phyloP scores from a whole-genome alignment of 2,113 vertebrate species.

The Calypte anna region DNA sequence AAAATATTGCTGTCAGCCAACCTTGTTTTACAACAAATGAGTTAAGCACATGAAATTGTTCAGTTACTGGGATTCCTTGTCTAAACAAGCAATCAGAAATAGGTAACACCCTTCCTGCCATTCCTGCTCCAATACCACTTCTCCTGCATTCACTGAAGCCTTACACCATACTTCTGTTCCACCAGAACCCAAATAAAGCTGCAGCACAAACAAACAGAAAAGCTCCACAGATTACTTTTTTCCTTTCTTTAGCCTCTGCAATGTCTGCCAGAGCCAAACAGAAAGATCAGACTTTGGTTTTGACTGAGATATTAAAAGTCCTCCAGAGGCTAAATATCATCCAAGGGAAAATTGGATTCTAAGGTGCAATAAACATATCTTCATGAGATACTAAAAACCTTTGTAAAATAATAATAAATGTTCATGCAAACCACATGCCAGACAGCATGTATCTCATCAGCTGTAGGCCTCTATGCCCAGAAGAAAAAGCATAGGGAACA shows the following conservation, averaged over 20 bases:
- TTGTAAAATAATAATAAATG: slow-evolving; percentile 33
- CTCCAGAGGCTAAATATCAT: slow-evolving; percentile 43
- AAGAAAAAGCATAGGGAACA: neutral
- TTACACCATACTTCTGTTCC: neutral
- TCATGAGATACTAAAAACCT: slow-evolving; percentile 24
- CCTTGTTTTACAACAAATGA: slow-evolving; percentile 22
- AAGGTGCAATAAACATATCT: slow-evolving; percentile 48
- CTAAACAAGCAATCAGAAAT: neutral
- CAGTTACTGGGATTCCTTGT: neutral
- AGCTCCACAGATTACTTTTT: neutral
- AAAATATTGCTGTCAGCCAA: neutral
- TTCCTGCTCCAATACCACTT: neutral
- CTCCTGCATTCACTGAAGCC: neutral
- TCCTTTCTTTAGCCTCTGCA: neutral
- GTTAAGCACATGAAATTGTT: neutral
- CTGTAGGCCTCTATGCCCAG: neutral
- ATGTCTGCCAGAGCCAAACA: neutral
- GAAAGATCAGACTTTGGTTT: slow-evolving; percentile 26
- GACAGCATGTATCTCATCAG: neutral
- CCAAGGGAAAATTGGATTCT: slow-evolving; percentile 43
- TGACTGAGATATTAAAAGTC: neutral
- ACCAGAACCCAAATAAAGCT: neutral
- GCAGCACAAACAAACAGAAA: neutral
- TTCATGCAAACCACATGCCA: slow-evolving; percentile 21
- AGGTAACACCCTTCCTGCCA: neutral